A percentile compares a stretch with the other conserved stretches of the same genome.
Evolutionary conservation across 2,888 invertebrate species (phyloP).

Genomic region (Empis livida): DNA sequence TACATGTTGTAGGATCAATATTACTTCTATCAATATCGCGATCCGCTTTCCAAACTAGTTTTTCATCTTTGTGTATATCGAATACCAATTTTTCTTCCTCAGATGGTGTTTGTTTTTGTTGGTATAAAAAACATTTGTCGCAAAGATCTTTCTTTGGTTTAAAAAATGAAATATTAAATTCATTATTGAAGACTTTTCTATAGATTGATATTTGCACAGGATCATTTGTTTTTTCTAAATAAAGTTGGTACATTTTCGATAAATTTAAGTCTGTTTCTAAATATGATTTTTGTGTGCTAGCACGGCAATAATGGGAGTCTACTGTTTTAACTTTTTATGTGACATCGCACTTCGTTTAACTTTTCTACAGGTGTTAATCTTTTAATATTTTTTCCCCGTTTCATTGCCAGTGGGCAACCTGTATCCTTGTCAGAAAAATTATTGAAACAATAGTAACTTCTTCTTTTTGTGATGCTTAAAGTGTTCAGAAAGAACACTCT

Average conservation of each 20-base stretch:
- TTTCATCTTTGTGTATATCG: not conserved
- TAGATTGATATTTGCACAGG: not conserved
- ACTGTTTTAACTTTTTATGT: not conserved
- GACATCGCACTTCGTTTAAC: not conserved
- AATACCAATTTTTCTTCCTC: not conserved
- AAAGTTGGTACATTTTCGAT: not conserved
- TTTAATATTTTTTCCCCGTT: not conserved
- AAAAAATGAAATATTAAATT: not conserved
- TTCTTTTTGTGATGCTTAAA: not conserved
- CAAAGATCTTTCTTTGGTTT: not conserved
- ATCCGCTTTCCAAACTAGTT: not conserved
- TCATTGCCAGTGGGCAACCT: not conserved
- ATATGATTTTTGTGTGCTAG: not conserved
- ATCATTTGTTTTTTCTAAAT: not conserved
- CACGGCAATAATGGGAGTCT: not conserved
- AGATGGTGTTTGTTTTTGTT: not conserved
- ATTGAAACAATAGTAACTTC: not conserved
- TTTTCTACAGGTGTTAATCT: not conserved
- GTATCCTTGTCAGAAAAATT: not conserved
- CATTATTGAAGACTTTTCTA: not conserved
- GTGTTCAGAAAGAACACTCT: not conserved
- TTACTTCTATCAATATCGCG: not conserved
- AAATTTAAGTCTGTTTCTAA: not conserved
- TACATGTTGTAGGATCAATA: not conserved
- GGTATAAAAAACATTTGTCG: not conserved